Evolutionary conservation across 2,888 invertebrate genomes (phyloP).

Genomic region (Deilephila elpenor): DNA sequence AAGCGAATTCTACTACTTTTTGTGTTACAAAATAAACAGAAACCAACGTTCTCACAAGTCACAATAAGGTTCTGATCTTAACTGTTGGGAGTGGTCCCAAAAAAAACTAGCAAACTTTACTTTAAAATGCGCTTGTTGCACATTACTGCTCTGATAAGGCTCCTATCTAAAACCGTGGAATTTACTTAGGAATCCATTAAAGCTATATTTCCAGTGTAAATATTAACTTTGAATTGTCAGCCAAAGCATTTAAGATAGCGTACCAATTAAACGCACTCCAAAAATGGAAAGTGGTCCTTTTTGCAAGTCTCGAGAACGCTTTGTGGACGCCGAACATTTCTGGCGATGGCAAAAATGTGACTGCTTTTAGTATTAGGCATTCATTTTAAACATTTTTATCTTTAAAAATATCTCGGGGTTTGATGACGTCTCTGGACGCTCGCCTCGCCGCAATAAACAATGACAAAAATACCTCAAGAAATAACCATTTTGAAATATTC

Average conservation of each 20-base stretch:
- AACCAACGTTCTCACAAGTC: not conserved
- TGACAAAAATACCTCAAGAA: not conserved
- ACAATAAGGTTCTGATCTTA: not conserved
- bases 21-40: not conserved
- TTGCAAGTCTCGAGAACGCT: constrained; percentile 63
- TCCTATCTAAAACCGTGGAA: constrained; percentile 4
- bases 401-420: constrained; percentile 54
- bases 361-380: constrained; percentile 59
- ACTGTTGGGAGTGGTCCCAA: not conserved
- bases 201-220: constrained; percentile 13
- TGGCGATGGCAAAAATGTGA: constrained; percentile 66
- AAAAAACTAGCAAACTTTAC: not conserved
- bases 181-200: constrained; percentile 18
- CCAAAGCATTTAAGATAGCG: constrained; percentile 46
- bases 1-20: not conserved
- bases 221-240: constrained; percentile 37
- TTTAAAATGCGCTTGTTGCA: constrained; percentile 1
- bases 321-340: constrained; percentile 71
- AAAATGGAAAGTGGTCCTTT: constrained; percentile 67
- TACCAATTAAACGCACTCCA: constrained; percentile 71
- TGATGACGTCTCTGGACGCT: constrained; percentile 43
- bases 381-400: constrained; percentile 59
- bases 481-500: not conserved
- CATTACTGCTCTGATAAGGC: constrained; percentile 15
- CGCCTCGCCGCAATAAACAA: constrained; percentile 32